Base-by-base conservation (phyloP, 2,113 vertebrate species). In the Daubentonia madagascariensis region DNA sequence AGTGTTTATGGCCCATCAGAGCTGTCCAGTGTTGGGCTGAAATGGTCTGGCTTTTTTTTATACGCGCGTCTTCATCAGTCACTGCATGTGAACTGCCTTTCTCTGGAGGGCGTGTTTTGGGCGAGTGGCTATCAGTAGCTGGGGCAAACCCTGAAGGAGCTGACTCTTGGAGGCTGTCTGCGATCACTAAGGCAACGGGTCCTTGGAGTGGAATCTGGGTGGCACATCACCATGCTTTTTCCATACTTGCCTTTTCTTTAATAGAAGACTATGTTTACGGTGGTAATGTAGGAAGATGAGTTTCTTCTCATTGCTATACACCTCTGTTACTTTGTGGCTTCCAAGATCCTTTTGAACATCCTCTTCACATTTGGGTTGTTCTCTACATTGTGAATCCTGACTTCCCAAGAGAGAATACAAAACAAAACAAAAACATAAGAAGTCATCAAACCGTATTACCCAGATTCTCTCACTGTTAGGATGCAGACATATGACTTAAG, bases 131-230 rank as follows among this genome's bases (percentile, higher is more conserved):
- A 0, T 32, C 20, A n/a, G 13, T 50, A 81, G 22, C 57, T 0
- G 22, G 85, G 54, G 54, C n/a, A 35, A 6, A 54, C 30, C 32
- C 65, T 11, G 35, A 37, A 59, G 88, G 52, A 57, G 32, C 79
- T 28, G 22, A 20, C 32, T 22, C 30, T 17, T 20, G 12, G 52
- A 40, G 13, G 17, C 59, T 48, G 8, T 57, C n/a, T 14, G 8
- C 18, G 7, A 1, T 43, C 12, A 0, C 45, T 14, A 32, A 54
- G 63, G 30, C 76, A 25, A 3, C 1, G 9, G 13, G n/a, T 30
- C 18, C 37, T 84, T 32, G 48, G 8, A n/a, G 40, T 18, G n/a
- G 35, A 14, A 5, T 50, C 67, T 14, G 16, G 4, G 4, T 18
- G 32, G 73, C 43, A 25, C 30, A 35, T 12, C 25, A n/a, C 76